Percentiles rank a stretch among this genome's conserved stretches.
Evolutionary conservation across 2,113 vertebrate species (phyloP).

Genomic region (Desmodus rotundus): DNA sequence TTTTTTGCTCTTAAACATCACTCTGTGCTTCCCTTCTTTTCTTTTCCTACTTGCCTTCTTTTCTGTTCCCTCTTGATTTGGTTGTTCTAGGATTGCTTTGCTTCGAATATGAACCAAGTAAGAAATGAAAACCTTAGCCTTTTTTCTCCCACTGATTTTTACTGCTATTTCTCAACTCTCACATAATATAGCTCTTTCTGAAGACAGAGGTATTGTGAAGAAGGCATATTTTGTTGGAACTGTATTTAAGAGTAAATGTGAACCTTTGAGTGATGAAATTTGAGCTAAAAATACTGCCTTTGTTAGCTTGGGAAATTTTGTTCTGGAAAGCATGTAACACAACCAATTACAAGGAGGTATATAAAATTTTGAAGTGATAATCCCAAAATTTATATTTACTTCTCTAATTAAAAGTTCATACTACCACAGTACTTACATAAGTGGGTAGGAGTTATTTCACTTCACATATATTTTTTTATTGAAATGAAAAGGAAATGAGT

Average conservation of each 20-base stretch:
- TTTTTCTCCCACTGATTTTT: slow-evolving; percentile 26
- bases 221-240: not conserved
- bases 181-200: not conserved
- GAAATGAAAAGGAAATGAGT: not conserved
- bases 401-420: not conserved
- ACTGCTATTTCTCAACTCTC: not conserved
- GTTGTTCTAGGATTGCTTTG: not conserved
- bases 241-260: slow-evolving; percentile 5
- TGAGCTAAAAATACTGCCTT: not conserved
- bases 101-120: not conserved
- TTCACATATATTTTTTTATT: not conserved
- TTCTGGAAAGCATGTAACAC: not conserved
- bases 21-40: not conserved
- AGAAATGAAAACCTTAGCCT: not conserved
- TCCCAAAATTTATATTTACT: not conserved
- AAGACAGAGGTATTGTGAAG: not conserved
- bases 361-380: not conserved
- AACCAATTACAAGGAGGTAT: not conserved
- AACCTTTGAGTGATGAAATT: not conserved
- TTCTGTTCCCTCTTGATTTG: not conserved
- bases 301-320: not conserved
- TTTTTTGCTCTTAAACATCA: not conserved
- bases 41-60: not conserved
- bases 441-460: not conserved
- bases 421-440: not conserved